Base-by-base conservation (phyloP, 2,888 invertebrate species). In the Hydropsyche betteni region DNA sequence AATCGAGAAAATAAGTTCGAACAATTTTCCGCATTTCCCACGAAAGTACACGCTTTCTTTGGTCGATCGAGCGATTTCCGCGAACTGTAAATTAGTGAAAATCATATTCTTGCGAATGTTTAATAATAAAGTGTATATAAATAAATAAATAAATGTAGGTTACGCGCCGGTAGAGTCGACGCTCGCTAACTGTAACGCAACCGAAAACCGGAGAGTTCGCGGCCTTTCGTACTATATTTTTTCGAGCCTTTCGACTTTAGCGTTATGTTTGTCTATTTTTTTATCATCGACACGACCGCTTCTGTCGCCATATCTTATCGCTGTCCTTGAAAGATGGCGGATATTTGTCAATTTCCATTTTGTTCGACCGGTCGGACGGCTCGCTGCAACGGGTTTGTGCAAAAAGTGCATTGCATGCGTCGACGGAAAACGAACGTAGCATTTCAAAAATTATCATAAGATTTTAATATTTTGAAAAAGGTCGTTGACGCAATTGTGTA, bases 301-400 rank as follows among this genome's bases (percentile, higher is more conserved):
- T 36, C 64, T 12, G 34, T 64, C 24, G 36, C 64, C 24, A 24
- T n/a, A 24, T 68, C 50, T 71, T 34, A 68, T 36, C 36, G 36
- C 12, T 33, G 64, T 12, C 61, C 10, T 33, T 64, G 64, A 14
- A 52, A 14, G 52, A 34, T n/a, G 50, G 58, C 10, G 12, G 16
- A 24, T 53, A 38, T 72, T 51, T 52, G 75, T 75, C 75, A 69
- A 69, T 77, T 75, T 75, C 24, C 71, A 74, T 76, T 71, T 74
- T 58, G 53, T 74, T 71, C 34, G 61, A 51, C 58, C 24, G 58
- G 33, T 58, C 71, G 64, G 52, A 61, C 8, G 34, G 33, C 14
- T 58, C 14, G 50, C 33, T 71, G 36, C 34, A 36, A 64, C 58
- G 58, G 24, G 58, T 58, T 58, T 58, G 58, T 8, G 44, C 44